phyloP scores from a whole-genome alignment of 2,888 invertebrate genomes.

The Hipparchia semele region DNA sequence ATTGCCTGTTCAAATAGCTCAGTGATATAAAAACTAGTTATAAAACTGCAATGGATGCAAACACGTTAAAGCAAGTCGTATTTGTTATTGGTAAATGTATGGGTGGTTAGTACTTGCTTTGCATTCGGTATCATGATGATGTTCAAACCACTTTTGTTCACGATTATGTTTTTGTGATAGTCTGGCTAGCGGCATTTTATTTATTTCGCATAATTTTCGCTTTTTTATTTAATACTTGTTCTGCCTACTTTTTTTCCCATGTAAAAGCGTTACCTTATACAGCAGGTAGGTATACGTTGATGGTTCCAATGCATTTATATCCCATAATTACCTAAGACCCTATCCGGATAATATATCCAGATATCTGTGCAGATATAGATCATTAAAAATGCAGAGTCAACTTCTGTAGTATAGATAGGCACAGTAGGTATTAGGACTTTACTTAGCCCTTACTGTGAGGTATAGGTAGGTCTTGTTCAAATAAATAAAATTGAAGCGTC shows the following conservation, averaged over 20 bases:
- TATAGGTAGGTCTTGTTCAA: too few relatives aligned
- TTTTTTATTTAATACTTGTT: constrained; percentile 31
- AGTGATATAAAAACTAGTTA: constrained; percentile 9
- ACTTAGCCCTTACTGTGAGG: too few relatives aligned
- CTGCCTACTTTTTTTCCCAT: neutral
- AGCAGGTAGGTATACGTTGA: neutral
- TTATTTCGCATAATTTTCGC: constrained; percentile 40
- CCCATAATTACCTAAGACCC: too few relatives aligned
- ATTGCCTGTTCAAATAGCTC: constrained; percentile 49
- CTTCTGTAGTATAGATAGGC: too few relatives aligned
- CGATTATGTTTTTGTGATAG: constrained; percentile 62
- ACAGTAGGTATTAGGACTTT: too few relatives aligned
- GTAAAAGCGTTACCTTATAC: neutral
- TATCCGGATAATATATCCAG: too few relatives aligned
- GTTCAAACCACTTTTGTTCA: constrained; percentile 72
- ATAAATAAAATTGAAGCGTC: too few relatives aligned
- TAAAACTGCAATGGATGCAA: constrained; percentile 50
- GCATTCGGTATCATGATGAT: constrained; percentile 65
- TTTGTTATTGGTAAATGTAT: constrained; percentile 51
- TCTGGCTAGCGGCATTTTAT: constrained; percentile 45
- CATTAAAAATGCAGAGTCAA: too few relatives aligned
- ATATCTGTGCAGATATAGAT: too few relatives aligned
- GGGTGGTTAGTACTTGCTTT: constrained; percentile 68
- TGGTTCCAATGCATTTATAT: too few relatives aligned
- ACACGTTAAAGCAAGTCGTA: constrained; percentile 41